Evolutionary conservation across 2,113 vertebrate species (phyloP).

Genomic region (Nyctibius bracteatus): DNA sequence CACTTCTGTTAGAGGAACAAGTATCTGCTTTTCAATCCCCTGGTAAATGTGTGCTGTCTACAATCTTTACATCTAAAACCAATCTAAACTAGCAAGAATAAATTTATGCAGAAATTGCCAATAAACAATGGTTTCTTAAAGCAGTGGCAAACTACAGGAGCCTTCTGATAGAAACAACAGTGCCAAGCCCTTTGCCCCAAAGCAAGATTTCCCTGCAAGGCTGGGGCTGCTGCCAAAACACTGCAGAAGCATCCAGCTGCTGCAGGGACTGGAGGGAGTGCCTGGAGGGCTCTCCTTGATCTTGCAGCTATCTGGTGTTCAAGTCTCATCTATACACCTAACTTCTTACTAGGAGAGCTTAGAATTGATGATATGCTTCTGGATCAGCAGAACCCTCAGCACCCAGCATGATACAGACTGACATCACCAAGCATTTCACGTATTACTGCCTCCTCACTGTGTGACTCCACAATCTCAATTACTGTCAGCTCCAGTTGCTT

Average conservation of each 20-base stretch:
- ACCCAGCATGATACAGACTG: background rate
- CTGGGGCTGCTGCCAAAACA: background rate
- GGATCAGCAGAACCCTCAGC: background rate
- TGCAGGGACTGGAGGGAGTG: background rate
- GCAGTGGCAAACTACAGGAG: background rate
- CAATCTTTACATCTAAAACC: background rate
- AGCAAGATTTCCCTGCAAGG: background rate
- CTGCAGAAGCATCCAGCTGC: accelerated
- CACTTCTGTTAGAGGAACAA: background rate
- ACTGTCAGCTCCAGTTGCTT: background rate
- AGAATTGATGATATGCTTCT: background rate
- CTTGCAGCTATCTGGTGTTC: background rate
- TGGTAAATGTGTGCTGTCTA: background rate
- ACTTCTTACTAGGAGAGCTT: background rate
- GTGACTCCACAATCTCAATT: background rate
- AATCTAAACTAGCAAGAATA: background rate
- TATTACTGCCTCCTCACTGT: background rate
- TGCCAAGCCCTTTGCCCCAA: accelerated
- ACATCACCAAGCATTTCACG: background rate
- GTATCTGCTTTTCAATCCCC: background rate
- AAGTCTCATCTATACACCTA: background rate
- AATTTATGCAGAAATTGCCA: background rate
- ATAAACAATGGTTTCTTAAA: background rate
- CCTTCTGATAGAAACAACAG: background rate
- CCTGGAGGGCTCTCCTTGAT: background rate